Conservation (phyloP, 2,113 vertebrate species). For the Crotophaga sulcirostris region DNA sequence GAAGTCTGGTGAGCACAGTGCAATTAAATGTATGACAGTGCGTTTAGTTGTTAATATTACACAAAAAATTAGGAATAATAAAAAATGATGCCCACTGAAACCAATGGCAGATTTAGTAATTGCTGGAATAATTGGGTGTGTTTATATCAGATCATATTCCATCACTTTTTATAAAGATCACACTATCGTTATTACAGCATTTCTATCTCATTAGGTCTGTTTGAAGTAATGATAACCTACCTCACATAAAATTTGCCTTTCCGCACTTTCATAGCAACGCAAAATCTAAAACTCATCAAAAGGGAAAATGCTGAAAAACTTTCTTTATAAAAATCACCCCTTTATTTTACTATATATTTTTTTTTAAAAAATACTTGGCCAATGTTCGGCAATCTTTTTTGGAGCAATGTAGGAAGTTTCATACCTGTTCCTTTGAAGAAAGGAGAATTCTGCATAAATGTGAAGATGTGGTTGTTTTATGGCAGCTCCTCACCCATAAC, state of each 20-base stretch:
- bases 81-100: not conserved
- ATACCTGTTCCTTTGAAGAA: conserved; percentile 63
- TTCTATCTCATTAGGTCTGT: not conserved
- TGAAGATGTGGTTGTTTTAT: conserved; percentile 61
- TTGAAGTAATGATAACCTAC: not conserved
- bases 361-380: not conserved
- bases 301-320: not conserved
- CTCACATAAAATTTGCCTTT: conserved; percentile 4
- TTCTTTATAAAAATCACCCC: not conserved
- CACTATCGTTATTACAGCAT: not conserved
- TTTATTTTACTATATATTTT: not conserved
- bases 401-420: conserved; percentile 50
- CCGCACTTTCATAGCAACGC: not conserved
- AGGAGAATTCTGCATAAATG: conserved; percentile 61
- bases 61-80: not conserved
- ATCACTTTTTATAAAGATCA: not conserved
- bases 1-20: not conserved
- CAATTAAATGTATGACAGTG: not conserved
- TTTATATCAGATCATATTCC: not conserved
- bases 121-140: not conserved
- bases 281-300: not conserved
- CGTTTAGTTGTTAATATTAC: not conserved
- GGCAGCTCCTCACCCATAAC: conserved; percentile 54
- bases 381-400: not conserved
- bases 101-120: not conserved